Evolutionary conservation across 2,113 vertebrate genomes (phyloP).

Genomic region (Daphoenositta chrysoptera): DNA sequence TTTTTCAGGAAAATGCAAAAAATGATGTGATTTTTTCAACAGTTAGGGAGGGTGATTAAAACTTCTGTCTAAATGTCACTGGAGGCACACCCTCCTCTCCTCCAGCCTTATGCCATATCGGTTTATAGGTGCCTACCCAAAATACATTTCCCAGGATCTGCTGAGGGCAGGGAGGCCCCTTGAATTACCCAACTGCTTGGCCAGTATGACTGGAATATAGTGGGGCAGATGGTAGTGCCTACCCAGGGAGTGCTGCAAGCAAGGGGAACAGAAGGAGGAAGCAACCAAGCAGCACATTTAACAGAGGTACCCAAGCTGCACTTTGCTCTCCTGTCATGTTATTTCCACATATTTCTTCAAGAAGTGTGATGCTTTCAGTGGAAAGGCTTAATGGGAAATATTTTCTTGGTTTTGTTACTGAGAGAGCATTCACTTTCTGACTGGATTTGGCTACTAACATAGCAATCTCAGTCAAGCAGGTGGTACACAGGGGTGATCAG

Average conservation of each 20-base stretch:
- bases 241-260: neutral
- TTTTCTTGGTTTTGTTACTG: neutral
- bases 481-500: neutral
- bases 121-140: neutral
- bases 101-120: rapidly evolving
- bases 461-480: neutral
- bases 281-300: neutral
- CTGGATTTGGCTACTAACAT: neutral
- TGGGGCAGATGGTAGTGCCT: neutral
- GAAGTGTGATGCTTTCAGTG: neutral
- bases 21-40: neutral
- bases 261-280: neutral
- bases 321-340: neutral
- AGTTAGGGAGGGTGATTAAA: neutral
- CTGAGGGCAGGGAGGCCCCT: neutral
- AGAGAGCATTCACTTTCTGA: neutral
- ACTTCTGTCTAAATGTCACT: neutral
- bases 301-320: neutral
- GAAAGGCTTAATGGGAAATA: neutral
- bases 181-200: neutral
- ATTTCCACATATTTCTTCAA: neutral
- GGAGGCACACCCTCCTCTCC: neutral
- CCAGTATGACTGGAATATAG: neutral
- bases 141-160: neutral
- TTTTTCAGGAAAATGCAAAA: neutral